Conservation (phyloP, 2,888 invertebrate genomes). For the Nysson spinosus region DNA sequence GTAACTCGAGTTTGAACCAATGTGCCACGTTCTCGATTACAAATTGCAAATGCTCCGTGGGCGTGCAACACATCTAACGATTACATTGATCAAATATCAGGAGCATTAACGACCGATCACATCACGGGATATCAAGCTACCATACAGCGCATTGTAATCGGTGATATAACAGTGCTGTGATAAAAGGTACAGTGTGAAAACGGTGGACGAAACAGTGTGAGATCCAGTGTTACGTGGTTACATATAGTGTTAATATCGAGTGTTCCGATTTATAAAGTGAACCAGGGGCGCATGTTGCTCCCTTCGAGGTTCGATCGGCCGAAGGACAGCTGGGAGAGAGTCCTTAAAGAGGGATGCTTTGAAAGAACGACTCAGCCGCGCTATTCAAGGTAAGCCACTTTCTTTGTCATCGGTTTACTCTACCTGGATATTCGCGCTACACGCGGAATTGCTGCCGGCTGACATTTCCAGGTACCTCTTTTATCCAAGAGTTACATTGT, state of each 20-base stretch:
- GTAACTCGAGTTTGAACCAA: neutral
- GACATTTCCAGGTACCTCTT: slow-evolving; percentile 12
- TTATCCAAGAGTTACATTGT: no score
- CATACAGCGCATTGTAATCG: no score
- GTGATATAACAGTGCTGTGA: no score
- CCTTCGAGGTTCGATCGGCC: slow-evolving; percentile 43
- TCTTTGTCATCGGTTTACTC: neutral
- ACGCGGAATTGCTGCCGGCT: no score
- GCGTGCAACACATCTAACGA: no score
- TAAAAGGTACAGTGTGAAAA: no score
- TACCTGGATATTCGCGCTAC: neutral
- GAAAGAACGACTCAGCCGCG: slow-evolving; percentile 18
- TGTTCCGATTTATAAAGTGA: slow-evolving; percentile 9
- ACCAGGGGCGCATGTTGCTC: slow-evolving; percentile 54
- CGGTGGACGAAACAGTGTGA: no score
- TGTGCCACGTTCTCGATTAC: neutral
- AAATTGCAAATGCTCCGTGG: slow-evolving; percentile 27
- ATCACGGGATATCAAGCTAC: neutral
- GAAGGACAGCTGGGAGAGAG: slow-evolving; percentile 45
- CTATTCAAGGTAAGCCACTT: slow-evolving; percentile 44
- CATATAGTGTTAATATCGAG: slow-evolving; percentile 18
- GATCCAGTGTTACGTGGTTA: slow-evolving; percentile 2
- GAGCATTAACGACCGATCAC: neutral
- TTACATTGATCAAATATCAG: no score
- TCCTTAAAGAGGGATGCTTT: slow-evolving; percentile 48